Evolutionary conservation across 1,140 invertebrate species (phyloP).

Genomic region (Drosophila tsacasi): DNA sequence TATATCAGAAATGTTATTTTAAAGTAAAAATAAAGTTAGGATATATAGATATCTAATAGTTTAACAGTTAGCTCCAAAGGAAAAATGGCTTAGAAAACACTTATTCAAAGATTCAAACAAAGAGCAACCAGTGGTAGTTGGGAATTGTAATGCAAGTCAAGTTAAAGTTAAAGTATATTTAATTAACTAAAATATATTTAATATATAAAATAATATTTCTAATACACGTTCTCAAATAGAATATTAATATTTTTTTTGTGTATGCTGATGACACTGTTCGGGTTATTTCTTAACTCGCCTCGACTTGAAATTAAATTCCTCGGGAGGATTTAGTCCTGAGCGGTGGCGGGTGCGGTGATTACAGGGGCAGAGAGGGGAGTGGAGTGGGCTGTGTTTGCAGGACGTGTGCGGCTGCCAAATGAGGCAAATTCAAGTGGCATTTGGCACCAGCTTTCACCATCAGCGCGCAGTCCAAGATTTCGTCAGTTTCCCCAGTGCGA

Average conservation of each 20-base stretch:
- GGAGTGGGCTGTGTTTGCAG: background rate
- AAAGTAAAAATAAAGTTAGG: no score
- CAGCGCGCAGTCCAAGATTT: constrained; percentile 5
- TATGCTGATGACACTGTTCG: constrained; percentile 63
- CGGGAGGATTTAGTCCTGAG: constrained; percentile 15
- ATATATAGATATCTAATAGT: no score
- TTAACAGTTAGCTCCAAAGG: no score
- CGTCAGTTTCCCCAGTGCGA: constrained; percentile 33
- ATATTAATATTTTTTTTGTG: constrained; percentile 6
- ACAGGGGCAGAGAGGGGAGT: background rate
- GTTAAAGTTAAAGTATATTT: background rate
- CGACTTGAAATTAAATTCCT: constrained; percentile 67
- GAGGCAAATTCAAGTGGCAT: constrained; percentile 59
- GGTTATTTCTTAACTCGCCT: constrained; percentile 76
- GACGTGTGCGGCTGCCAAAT: constrained; percentile 72
- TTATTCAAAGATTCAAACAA: background rate
- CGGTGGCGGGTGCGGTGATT: constrained; percentile 2
- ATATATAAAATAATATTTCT: background rate
- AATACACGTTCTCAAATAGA: background rate
- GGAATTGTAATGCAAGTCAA: background rate
- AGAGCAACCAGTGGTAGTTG: background rate
- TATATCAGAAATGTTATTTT: no score
- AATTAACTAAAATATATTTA: background rate
- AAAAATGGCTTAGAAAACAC: no score
- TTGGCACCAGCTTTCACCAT: constrained; percentile 36